These are phyloP conservation scores for Gobio gobio DNA, from an alignment of 2,113 vertebrate genomes.

Conservation along the genomic window DNA sequence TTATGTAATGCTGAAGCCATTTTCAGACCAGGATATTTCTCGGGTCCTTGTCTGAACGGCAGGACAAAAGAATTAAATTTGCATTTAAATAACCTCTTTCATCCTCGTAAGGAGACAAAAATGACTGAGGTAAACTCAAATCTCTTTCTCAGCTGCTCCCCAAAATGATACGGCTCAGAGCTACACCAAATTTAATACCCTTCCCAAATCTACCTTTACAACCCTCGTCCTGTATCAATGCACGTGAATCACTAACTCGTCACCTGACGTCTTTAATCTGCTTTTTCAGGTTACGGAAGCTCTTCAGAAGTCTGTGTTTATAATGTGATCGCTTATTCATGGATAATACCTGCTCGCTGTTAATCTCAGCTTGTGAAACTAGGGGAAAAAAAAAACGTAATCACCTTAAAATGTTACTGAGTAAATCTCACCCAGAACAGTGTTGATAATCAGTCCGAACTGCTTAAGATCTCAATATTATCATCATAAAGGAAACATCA, in stretches of 20 bases:
- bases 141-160: conserved; percentile 33
- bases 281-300: conserved; percentile 2
- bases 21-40: conserved; percentile 17
- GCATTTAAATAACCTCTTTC: conserved; percentile 50
- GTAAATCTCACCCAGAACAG: not conserved
- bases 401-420: not conserved
- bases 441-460: not conserved
- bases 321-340: conserved; percentile 6
- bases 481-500: not conserved
- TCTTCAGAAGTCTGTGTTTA: conserved; percentile 34
- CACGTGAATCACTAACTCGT: conserved; percentile 6
- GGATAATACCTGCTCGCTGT: not conserved
- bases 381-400: not conserved
- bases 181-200: conserved; percentile 17
- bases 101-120: conserved; percentile 35
- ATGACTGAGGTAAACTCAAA: conserved; percentile 41
- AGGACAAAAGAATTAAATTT: conserved; percentile 43
- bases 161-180: conserved; percentile 14
- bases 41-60: conserved; percentile 22
- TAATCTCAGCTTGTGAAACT: not conserved
- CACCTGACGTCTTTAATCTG: conserved; percentile 21
- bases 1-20: conserved; percentile 39
- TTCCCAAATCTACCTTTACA: conserved; percentile 39
- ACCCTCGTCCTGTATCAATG: conserved; percentile 6
- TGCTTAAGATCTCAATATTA: not conserved